Conservation (phyloP, 2,113 vertebrate genomes). For the Dryoscopus gambensis region DNA sequence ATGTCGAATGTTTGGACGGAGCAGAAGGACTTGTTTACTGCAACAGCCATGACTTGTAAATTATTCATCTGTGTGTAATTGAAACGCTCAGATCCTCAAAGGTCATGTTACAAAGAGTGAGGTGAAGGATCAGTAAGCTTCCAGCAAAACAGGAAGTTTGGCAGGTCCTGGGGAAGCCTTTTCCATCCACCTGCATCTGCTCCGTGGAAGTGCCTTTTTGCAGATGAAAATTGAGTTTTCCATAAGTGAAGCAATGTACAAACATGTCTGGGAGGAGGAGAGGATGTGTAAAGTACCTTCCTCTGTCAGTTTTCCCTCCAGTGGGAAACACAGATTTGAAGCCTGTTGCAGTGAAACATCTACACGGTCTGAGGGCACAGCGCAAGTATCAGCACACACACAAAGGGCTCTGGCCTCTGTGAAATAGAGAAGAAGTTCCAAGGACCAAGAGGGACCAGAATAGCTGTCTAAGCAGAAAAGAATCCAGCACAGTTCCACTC, state of each 20-base stretch:
- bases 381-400: background rate
- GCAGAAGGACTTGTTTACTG: background rate
- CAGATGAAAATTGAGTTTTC: background rate
- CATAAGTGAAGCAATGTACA: background rate
- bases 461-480: slow-evolving; percentile 11
- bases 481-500: background rate
- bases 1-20: background rate
- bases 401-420: background rate
- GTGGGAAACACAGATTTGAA: background rate
- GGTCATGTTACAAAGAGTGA: slow-evolving; percentile 9
- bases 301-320: background rate
- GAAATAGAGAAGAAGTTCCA: background rate
- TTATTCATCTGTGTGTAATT: slow-evolving; percentile 42
- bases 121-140: background rate
- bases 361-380: background rate
- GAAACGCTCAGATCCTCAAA: background rate
- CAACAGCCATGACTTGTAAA: background rate
- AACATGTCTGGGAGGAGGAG: background rate
- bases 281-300: background rate
- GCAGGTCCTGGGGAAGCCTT: background rate
- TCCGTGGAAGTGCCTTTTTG: background rate
- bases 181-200: background rate
- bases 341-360: background rate
- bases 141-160: background rate
- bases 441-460: background rate